Base-by-base conservation (phyloP, 2,797 vertebrate genomes). In the Lutjanus argentimaculatus region DNA sequence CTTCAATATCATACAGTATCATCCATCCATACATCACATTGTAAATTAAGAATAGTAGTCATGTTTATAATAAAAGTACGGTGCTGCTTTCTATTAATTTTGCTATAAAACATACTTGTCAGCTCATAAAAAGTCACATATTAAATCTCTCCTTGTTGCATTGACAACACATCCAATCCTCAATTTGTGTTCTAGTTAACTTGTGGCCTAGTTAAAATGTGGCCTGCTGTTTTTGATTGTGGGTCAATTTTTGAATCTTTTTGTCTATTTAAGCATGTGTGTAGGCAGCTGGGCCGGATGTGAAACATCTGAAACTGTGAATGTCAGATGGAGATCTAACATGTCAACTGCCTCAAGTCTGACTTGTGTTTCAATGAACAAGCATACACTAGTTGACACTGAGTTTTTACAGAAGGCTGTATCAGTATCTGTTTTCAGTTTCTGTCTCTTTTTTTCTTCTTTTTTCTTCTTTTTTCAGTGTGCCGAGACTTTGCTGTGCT, bases 401-500 rank as follows among this genome's bases (percentile, higher is more conserved):
- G 0, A 51, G 53, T 52, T 49, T 48, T 64, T 52, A 17, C 11
- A 16, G 5, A 43, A 51, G 7, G 3, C 0, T 53, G 19, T 53
- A 2, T 72, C 21, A 17, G 13, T 16, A 19, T 19, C 22, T 0
- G 11, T 62, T 72, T 58, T 67, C 1, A 49, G 8, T 73, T 65
- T 70, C 2, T 40, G 0, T 46, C 3, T 66, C 2, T 45, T 1
- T 70, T 19, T 57, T 57, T 3, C 25, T 22, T 51, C 3, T 51
- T 9, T 51, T 4, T 45, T 42, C 51, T 77, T n/a, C 77, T n/a
- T 84, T 7, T 64, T 30, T 43, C 90, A 99, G 99, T 99, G 65
- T 98, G 97, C 83, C 93, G 97, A 80, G 98, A 98, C 91, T 99
- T 99, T 2, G 98, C 98, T 4, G 97, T 99, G 73, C 91, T 98